Conservation (phyloP, 2,797 vertebrate genomes). For the Bradypodion ventrale region DNA sequence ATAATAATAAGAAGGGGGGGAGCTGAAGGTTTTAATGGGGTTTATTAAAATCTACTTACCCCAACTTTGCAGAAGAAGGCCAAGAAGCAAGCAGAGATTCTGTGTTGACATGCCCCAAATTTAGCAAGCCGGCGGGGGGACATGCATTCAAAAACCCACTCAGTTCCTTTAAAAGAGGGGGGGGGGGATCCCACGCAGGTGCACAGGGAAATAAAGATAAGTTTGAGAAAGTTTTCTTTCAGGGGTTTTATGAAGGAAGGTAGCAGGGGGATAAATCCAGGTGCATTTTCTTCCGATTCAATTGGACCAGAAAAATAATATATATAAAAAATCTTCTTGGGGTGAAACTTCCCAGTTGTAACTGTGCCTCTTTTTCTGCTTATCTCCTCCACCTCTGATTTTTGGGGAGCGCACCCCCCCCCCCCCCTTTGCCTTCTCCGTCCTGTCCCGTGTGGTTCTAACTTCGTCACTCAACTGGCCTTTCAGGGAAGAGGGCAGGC, state of each 20-base stretch:
- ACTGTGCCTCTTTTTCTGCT: neutral
- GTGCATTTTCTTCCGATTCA: neutral
- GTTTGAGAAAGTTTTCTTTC: neutral
- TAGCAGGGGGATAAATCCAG: neutral
- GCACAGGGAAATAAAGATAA: neutral
- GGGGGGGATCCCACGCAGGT: neutral
- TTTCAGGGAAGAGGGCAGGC: neutral
- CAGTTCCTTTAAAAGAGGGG: rapidly evolving
- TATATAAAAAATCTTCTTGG: neutral
- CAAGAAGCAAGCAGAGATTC: neutral
- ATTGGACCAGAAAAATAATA: too few species aligned
- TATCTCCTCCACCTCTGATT: neutral
- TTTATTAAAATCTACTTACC: neutral
- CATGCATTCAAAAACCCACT: neutral
- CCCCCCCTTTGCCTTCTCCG: neutral
- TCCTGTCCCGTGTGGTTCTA: neutral
- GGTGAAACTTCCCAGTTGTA: neutral
- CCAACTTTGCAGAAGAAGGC: neutral
- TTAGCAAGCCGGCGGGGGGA: neutral
- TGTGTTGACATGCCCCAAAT: neutral
- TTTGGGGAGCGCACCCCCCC: too few species aligned
- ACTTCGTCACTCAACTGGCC: neutral
- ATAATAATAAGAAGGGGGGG: too few species aligned
- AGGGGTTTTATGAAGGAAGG: neutral
- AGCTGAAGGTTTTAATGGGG: too few species aligned